Base-by-base conservation (phyloP, 2,797 vertebrate species). In the Phaenicophaeus curvirostris region DNA sequence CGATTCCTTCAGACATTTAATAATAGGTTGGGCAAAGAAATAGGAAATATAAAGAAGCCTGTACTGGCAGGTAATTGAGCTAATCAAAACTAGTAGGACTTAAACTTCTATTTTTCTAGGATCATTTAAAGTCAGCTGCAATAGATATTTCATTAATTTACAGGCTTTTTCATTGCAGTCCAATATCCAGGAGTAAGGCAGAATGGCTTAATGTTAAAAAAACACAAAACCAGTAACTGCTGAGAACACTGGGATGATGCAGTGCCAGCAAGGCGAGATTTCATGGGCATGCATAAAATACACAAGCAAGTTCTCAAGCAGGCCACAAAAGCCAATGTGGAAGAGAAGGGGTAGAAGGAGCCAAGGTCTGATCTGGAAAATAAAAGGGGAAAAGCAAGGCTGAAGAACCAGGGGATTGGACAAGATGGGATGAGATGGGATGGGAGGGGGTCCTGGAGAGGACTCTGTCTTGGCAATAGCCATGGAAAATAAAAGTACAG, bases 401-500 rank as follows among this genome's bases (percentile, higher is more conserved):
- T 91, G 94, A 92, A 90, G 88, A 93, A 92, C 37, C 71, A 89
- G 87, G 88, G 80, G 82, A 93, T 94, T 95, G 94, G 95, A 94
- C 3, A 75, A 83, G 84, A 87, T 81, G 93, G 87, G 92, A 92
- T 90, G 90, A 83, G 84, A 92, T 91, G 90, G 87, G 91, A 87
- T 93, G 96, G 96, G 96, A 97, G 95, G 96, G 97, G 96, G 96
- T 97, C 96, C 97, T 98, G 98, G 97, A 98, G 97, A 97, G 97
- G 96, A 96, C 96, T 97, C 87, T 93, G 92, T 88, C 94, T 97
- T 98, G 98, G 98, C 98, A 97, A 89, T 77, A 93, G 76, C 86
- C 88, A 13, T 96, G 98, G 98, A 98, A 98, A 98, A 98, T 97
- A 95, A 97, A 98, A 98, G 96, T 96, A 91, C 93, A 96, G 96